These are phyloP conservation scores for Tachycineta bicolor DNA, from an alignment of 2,113 vertebrate species.

Conservation along the genomic window DNA sequence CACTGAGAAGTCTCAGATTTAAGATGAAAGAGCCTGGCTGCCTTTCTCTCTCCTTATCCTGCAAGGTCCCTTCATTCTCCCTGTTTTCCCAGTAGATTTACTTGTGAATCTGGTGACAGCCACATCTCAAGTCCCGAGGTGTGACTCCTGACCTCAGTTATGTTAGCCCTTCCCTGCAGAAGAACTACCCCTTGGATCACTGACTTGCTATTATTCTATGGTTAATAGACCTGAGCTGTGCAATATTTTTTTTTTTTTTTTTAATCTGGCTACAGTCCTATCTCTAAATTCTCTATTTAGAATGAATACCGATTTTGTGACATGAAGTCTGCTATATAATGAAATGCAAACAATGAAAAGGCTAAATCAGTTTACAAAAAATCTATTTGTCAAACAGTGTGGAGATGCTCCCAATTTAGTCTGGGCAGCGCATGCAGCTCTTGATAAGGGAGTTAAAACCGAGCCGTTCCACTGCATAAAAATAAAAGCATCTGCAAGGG, in stretches of 20 bases:
- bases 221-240: slow-evolving; percentile 76
- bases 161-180: slow-evolving; percentile 58
- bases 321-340: slow-evolving; percentile 75
- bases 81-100: slow-evolving; percentile 58
- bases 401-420: slow-evolving; percentile 75
- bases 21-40: slow-evolving; percentile 44
- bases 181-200: slow-evolving; percentile 67
- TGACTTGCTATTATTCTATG: slow-evolving; percentile 72
- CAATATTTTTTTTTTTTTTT: slow-evolving; percentile 76
- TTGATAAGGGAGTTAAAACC: slow-evolving; percentile 77
- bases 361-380: slow-evolving; percentile 80
- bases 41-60: slow-evolving; percentile 17
- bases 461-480: slow-evolving; percentile 56
- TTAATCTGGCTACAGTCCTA: slow-evolving; percentile 71
- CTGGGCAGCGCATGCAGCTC: slow-evolving; percentile 58
- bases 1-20: slow-evolving; percentile 3
- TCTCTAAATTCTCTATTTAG: slow-evolving; percentile 77
- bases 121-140: slow-evolving; percentile 47
- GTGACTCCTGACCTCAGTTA: slow-evolving; percentile 67
- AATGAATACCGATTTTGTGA: slow-evolving; percentile 80
- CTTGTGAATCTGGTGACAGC: slow-evolving; percentile 59
- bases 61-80: slow-evolving; percentile 33
- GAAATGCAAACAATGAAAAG: slow-evolving; percentile 81
- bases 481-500: slow-evolving; percentile 62
- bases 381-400: slow-evolving; percentile 79